A percentile compares a stretch with the other conserved stretches of the same genome.
Evolutionary conservation across 2,888 invertebrate species (phyloP).

Genomic region (Altica lythri): DNA sequence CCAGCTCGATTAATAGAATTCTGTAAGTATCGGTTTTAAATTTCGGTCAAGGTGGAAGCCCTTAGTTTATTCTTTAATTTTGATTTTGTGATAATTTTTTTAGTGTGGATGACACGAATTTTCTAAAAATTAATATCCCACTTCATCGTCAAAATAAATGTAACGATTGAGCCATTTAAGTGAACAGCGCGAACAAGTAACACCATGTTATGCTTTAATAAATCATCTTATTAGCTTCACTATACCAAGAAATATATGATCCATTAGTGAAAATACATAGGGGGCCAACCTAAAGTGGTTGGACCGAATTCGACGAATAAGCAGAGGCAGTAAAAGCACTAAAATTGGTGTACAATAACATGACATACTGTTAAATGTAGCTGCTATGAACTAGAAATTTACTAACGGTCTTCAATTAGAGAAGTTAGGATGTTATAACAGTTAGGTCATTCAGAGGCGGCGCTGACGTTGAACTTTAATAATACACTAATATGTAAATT

Average conservation of each 20-base stretch:
- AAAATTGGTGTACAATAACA: constrained; percentile 47
- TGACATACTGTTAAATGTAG: constrained; percentile 55
- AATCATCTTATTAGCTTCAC: constrained; percentile 30
- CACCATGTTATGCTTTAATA: constrained; percentile 19
- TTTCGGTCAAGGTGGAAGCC: too few species aligned
- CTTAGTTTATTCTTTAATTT: too few species aligned
- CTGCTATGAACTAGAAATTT: constrained; percentile 57
- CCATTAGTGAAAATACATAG: constrained; percentile 32
- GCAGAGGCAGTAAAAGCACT: constrained; percentile 45
- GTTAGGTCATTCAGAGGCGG: constrained; percentile 42
- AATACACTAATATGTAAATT: neutral
- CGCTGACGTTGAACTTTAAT: neutral
- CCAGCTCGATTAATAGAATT: too few species aligned
- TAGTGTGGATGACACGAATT: too few species aligned
- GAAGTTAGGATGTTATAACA: too few species aligned
- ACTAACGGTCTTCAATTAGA: constrained; percentile 57
- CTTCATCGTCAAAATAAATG: too few species aligned
- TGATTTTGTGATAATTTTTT: too few species aligned
- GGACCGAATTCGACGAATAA: constrained; percentile 31
- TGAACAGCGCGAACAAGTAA: constrained; percentile 17
- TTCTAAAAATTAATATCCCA: too few species aligned
- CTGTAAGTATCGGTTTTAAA: too few species aligned
- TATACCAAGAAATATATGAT: constrained; percentile 28
- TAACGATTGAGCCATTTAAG: constrained; percentile 2
- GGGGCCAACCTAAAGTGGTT: constrained; percentile 29